phyloP scores from a whole-genome alignment of 2,113 vertebrate genomes.

The Nesospiza acunhae region DNA sequence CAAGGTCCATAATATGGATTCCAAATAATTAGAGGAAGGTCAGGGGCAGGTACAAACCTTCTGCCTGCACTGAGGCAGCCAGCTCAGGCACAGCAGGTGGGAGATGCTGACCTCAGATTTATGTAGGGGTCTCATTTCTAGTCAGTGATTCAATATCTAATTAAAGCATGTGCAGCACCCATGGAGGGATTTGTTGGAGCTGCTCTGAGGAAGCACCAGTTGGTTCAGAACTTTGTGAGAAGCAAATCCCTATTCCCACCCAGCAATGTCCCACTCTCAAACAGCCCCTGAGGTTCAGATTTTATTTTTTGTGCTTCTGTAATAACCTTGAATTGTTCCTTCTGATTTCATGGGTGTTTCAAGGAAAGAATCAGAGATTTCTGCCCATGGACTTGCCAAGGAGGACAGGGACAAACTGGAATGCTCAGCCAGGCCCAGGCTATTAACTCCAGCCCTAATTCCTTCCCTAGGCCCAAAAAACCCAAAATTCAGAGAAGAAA shows the following conservation, averaged over 20 bases:
- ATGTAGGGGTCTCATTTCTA: not conserved
- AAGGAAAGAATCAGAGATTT: not conserved
- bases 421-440: not conserved
- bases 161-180: slow-evolving; percentile 4
- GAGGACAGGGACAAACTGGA: not conserved
- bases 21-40: slow-evolving; percentile 64
- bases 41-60: slow-evolving; percentile 29
- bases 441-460: not conserved
- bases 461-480: not conserved
- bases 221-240: not conserved
- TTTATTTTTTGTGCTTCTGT: not conserved
- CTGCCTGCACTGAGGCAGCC: not conserved
- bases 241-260: not conserved
- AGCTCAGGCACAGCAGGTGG: not conserved
- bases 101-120: slow-evolving; percentile 16
- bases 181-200: not conserved
- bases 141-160: slow-evolving; percentile 15
- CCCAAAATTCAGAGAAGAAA: not conserved
- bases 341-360: not conserved
- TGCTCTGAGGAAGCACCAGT: not conserved
- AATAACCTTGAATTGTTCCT: not conserved
- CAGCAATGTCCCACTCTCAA: not conserved
- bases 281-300: not conserved
- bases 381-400: not conserved
- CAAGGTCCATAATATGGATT: slow-evolving; percentile 46